These are phyloP conservation scores for Synanthedon myopaeformis DNA, from an alignment of 2,888 invertebrate species.

Conservation along the genomic window DNA sequence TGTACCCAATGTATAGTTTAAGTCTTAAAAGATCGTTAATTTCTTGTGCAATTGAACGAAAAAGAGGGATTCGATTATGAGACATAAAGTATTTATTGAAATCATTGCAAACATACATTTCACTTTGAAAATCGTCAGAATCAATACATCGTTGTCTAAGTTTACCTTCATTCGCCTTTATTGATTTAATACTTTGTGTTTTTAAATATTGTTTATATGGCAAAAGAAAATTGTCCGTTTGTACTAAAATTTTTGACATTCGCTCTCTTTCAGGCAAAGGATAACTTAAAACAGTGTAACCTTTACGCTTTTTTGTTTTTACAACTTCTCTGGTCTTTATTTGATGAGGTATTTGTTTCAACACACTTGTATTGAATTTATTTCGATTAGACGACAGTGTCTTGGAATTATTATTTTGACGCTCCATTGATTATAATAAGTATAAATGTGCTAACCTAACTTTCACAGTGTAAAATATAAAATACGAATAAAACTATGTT, in stretches of 20 bases:
- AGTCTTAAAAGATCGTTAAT: conserved; percentile 25
- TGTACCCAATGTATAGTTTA: conserved; percentile 42
- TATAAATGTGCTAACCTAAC: not conserved
- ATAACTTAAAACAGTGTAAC: conserved; percentile 16
- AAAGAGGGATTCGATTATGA: conserved; percentile 23
- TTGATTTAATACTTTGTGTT: conserved; percentile 20
- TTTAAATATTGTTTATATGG: conserved; percentile 34
- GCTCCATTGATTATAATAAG: not conserved
- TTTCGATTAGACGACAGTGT: conserved; percentile 5
- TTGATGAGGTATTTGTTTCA: not conserved
- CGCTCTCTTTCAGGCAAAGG: conserved; percentile 20
- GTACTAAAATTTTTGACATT: conserved; percentile 19
- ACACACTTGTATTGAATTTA: conserved; percentile 8
- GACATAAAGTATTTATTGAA: conserved; percentile 25
- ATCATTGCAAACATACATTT: conserved; percentile 32
- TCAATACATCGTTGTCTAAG: conserved; percentile 23
- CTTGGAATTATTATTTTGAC: not conserved
- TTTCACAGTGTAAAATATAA: not conserved
- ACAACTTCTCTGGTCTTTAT: not conserved
- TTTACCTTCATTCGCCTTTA: conserved; percentile 11
- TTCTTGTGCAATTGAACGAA: conserved; percentile 30
- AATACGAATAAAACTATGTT: not conserved
- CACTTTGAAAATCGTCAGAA: conserved; percentile 24
- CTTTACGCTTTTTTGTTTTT: conserved; percentile 11
- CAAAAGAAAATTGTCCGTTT: conserved; percentile 29